Conservation (phyloP, 2,888 invertebrate genomes). For the Noctua janthina region DNA sequence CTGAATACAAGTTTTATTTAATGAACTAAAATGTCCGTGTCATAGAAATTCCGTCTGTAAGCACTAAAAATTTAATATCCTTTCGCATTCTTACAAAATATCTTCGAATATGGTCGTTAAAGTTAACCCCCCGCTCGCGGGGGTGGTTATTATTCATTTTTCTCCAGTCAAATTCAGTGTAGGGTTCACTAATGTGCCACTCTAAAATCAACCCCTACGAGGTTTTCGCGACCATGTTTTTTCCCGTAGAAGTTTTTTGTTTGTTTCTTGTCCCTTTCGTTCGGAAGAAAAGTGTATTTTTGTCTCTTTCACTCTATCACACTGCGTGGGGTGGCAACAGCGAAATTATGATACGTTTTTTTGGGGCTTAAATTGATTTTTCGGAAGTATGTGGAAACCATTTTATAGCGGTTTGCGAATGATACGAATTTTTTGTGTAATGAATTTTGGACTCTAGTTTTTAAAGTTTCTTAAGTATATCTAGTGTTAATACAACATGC, state of each 20-base stretch:
- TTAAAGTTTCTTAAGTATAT: background rate
- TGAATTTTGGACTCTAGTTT: constrained; percentile 22
- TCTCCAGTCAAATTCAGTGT: constrained; percentile 83
- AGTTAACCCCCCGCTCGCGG: constrained; percentile 68
- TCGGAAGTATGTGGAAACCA: constrained; percentile 86
- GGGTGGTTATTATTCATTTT: constrained; percentile 88
- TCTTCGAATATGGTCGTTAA: constrained; percentile 85
- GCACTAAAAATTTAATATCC: constrained; percentile 76
- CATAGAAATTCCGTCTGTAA: constrained; percentile 47
- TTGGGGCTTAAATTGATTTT: constrained; percentile 89
- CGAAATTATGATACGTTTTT: constrained; percentile 89
- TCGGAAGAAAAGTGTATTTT: constrained; percentile 37
- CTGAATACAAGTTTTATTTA: constrained; percentile 42
- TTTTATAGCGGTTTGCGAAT: constrained; percentile 78
- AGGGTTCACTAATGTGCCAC: constrained; percentile 88
- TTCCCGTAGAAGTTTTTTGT: constrained; percentile 86
- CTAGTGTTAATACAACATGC: background rate
- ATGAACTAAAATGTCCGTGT: constrained; percentile 47
- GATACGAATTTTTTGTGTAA: constrained; percentile 45
- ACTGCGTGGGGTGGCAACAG: constrained; percentile 85
- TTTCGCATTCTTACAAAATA: constrained; percentile 74
- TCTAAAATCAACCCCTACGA: constrained; percentile 87
- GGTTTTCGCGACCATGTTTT: constrained; percentile 89
- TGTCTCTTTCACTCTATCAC: constrained; percentile 80
- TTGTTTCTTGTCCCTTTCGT: constrained; percentile 77